These are phyloP conservation scores for Odontomachus brunneus DNA, from an alignment of 1,140 invertebrate species.

Conservation along the genomic window DNA sequence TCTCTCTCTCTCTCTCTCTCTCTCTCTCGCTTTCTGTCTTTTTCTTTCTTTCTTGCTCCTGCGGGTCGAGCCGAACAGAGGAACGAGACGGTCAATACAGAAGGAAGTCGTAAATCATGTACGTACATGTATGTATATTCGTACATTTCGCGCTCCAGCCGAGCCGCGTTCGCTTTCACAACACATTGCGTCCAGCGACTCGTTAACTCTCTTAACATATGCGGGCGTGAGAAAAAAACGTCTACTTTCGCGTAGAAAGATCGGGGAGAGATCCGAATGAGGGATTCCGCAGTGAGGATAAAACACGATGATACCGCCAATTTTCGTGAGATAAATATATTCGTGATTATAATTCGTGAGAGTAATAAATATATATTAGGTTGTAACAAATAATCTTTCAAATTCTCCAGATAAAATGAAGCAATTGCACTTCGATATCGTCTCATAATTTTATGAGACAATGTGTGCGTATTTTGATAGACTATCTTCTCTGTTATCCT, in stretches of 20 bases:
- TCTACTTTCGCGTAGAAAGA: slow-evolving; percentile 2
- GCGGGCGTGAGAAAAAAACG: neutral
- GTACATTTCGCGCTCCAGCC: neutral
- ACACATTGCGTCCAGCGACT: slow-evolving; percentile 50
- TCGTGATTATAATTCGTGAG: no score
- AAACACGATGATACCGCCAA: no score
- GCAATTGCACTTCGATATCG: no score
- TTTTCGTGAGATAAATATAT: no score
- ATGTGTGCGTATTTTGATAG: no score
- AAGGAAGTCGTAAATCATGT: slow-evolving; percentile 76
- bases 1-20: slow-evolving; percentile 1
- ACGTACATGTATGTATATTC: slow-evolving; percentile 63
- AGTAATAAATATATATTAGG: no score
- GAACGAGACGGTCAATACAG: slow-evolving; percentile 69
- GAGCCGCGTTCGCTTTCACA: slow-evolving; percentile 41
- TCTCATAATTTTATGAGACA: no score
- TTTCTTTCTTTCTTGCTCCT: neutral
- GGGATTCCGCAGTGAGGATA: no score
- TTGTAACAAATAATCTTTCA: no score
- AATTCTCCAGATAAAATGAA: no score
- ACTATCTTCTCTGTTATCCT: no score
- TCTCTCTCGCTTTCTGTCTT: slow-evolving; percentile 1
- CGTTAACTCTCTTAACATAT: slow-evolving; percentile 67
- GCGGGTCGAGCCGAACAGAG: slow-evolving; percentile 16
- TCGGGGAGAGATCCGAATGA: no score